phyloP scores from a whole-genome alignment of 2,113 vertebrate genomes.

The Eupsittula cactorum region DNA sequence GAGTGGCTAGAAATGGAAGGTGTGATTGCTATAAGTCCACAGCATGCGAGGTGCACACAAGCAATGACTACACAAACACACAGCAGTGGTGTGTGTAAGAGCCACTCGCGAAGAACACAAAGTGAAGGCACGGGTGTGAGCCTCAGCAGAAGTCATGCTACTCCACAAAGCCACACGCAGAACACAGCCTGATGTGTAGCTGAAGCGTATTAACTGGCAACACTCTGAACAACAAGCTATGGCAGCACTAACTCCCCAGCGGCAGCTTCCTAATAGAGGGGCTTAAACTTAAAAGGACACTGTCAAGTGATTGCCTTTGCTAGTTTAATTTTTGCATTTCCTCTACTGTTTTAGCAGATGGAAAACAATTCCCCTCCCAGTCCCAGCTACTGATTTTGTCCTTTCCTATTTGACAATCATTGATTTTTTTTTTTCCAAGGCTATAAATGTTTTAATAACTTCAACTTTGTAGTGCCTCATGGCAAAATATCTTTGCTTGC shows the following conservation, averaged over 20 bases:
- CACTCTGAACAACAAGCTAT: not conserved
- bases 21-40: not conserved
- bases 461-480: conserved; percentile 56
- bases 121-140: not conserved
- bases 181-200: not conserved
- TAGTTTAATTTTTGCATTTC: conserved; percentile 58
- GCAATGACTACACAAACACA: not conserved
- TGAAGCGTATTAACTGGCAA: not conserved
- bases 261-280: not conserved
- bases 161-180: not conserved
- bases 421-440: conserved; percentile 42
- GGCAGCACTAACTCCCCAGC: not conserved
- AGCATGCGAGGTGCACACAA: not conserved
- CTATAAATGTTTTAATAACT: conserved; percentile 70
- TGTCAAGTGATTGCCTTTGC: not conserved
- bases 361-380: conserved; percentile 38
- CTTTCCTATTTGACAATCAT: conserved; percentile 55
- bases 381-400: conserved; percentile 44
- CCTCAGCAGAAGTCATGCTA: not conserved
- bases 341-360: conserved; percentile 8
- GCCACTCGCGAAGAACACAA: not conserved
- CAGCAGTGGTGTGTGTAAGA: rapidly evolving
- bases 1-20: not conserved
- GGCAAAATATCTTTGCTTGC: conserved; percentile 55
- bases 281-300: conserved; percentile 31